phyloP scores from a whole-genome alignment of 2,113 vertebrate genomes.

The Oryzias melastigma region DNA sequence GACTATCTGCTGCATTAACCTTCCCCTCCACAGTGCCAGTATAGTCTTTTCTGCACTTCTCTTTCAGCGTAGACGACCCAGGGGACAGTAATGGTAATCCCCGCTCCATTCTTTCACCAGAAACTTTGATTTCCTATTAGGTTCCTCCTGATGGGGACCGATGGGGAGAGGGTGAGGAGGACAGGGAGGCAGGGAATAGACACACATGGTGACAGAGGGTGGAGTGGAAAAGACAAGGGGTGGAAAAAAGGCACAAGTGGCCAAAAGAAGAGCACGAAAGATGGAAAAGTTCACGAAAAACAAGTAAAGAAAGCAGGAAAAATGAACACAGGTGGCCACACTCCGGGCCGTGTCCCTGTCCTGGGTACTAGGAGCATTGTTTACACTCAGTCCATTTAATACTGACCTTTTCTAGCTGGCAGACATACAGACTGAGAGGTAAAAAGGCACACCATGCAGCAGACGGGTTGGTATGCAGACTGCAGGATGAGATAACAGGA shows the following conservation, averaged over 20 bases:
- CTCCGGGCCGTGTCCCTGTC: slow-evolving; percentile 40
- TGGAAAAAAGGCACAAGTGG: slow-evolving; percentile 28
- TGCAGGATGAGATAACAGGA: slow-evolving; percentile 31
- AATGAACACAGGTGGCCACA: neutral
- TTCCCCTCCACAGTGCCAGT: slow-evolving; percentile 84
- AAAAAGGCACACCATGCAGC: slow-evolving; percentile 34
- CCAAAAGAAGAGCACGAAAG: slow-evolving; percentile 24
- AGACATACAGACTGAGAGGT: slow-evolving; percentile 54
- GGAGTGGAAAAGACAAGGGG: neutral
- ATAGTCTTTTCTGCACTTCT: slow-evolving; percentile 90
- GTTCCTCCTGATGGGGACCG: slow-evolving; percentile 95
- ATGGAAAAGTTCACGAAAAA: slow-evolving; percentile 12
- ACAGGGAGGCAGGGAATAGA: slow-evolving; percentile 40
- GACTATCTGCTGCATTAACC: slow-evolving; percentile 98
- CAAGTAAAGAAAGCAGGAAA: slow-evolving; percentile 5
- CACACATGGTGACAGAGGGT: slow-evolving; percentile 21
- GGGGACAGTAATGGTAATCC: slow-evolving; percentile 97
- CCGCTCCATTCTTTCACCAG: slow-evolving; percentile 87
- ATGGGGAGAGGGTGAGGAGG: slow-evolving; percentile 39
- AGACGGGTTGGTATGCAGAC: slow-evolving; percentile 44
- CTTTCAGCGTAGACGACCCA: slow-evolving; percentile 95
- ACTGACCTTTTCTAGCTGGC: slow-evolving; percentile 61
- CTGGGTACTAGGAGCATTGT: slow-evolving; percentile 58
- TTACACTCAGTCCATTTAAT: slow-evolving; percentile 52
- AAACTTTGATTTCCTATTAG: slow-evolving; percentile 99